These are phyloP conservation scores for Pyrrhosoma nymphula DNA, from an alignment of 2,888 invertebrate species.

Conservation along the genomic window DNA sequence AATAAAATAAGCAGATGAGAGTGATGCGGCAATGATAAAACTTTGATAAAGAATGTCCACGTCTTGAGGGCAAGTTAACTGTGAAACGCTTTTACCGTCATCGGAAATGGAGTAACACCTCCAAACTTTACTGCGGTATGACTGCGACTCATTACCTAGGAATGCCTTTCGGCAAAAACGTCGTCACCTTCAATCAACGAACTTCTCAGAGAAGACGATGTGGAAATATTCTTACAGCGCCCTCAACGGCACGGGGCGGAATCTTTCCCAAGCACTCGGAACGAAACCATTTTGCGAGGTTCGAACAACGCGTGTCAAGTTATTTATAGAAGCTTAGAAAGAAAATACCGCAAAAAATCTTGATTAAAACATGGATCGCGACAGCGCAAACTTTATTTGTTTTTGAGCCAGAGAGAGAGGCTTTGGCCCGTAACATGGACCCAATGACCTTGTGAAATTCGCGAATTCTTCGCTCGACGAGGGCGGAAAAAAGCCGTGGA, in stretches of 20 bases:
- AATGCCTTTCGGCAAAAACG: not conserved
- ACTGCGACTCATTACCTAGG: not conserved
- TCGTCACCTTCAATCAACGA: not conserved
- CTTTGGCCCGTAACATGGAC: not conserved
- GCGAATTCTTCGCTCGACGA: conserved; percentile 6
- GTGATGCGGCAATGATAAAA: too few relatives aligned
- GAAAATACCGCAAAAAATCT: not conserved
- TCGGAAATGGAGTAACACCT: not conserved
- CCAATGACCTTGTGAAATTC: conserved; percentile 37
- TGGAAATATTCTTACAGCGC: not conserved
- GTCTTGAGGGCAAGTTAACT: not conserved
- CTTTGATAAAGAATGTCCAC: too few relatives aligned
- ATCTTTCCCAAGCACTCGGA: not conserved
- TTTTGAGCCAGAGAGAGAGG: not conserved
- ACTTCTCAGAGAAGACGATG: not conserved
- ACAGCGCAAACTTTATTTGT: not conserved
- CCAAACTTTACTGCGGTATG: not conserved
- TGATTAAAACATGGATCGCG: conserved; percentile 5
- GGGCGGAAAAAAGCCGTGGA: not conserved
- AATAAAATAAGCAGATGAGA: too few relatives aligned
- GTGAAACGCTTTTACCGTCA: not conserved
- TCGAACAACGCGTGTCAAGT: not conserved
- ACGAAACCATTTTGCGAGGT: not conserved
- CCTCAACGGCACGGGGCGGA: not conserved
- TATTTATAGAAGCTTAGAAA: not conserved